phyloP scores from a whole-genome alignment of 1,140 invertebrate species.

The Magallana gigas region DNA sequence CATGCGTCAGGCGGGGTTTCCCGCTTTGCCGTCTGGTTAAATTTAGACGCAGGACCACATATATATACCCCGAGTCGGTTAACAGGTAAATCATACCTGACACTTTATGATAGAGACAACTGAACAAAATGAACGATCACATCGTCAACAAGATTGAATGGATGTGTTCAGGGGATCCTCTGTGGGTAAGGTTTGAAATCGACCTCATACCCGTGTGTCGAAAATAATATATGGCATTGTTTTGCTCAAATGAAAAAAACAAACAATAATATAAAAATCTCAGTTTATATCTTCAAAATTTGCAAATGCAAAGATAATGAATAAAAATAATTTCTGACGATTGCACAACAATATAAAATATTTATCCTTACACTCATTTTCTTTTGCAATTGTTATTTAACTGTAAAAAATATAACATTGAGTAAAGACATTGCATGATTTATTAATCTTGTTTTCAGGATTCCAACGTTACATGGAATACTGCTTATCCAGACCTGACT shows the following conservation, averaged over 20 bases:
- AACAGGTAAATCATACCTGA: neutral
- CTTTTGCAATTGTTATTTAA: neutral
- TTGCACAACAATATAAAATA: neutral
- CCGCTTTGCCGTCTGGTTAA: neutral
- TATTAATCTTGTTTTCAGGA: conserved; percentile 55
- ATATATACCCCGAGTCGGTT: neutral
- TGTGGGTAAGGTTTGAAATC: neutral
- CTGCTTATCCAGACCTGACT: conserved; percentile 74
- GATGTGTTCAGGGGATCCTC: neutral
- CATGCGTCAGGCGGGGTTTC: neutral
- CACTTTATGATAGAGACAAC: neutral
- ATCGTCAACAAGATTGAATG: neutral
- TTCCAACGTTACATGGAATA: conserved; percentile 68
- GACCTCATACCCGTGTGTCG: too few relatives aligned
- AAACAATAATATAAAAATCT: too few relatives aligned
- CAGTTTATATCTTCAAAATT: neutral
- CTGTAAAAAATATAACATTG: neutral
- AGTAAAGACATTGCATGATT: neutral
- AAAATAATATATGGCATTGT: neutral
- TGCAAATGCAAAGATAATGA: neutral
- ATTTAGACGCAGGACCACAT: neutral
- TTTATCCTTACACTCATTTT: neutral
- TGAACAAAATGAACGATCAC: neutral
- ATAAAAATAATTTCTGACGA: neutral
- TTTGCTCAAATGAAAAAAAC: neutral